A percentile compares a stretch with the other conserved stretches of the same genome.
phyloP scores from a whole-genome alignment of 2,888 invertebrate species.

The Elgonia sp. region DNA sequence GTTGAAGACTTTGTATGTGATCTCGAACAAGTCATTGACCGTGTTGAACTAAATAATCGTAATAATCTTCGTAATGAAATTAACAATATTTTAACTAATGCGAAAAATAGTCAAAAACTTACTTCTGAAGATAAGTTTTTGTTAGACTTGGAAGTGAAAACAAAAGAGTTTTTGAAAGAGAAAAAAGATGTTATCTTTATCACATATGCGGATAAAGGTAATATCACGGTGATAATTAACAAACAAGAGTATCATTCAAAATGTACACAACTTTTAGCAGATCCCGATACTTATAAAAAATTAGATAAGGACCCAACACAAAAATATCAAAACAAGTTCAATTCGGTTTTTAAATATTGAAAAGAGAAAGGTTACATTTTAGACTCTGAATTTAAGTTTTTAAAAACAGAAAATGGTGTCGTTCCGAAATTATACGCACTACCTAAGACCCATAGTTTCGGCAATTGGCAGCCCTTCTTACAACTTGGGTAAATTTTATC shows the following conservation, averaged over 20 bases:
- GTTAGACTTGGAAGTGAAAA: background rate
- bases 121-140: background rate
- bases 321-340: background rate
- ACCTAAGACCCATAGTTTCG: background rate
- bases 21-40: constrained; percentile 5
- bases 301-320: background rate
- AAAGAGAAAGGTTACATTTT: background rate
- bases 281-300: background rate
- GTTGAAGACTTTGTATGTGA: constrained; percentile 26
- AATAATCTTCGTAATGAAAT: constrained; percentile 3
- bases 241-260: background rate
- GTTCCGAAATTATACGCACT: too few relatives aligned
- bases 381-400: background rate
- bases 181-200: background rate
- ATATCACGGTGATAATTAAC: background rate
- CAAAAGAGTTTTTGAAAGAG: background rate
- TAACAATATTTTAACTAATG: background rate
- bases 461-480: background rate
- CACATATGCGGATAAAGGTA: constrained; percentile 17
- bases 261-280: background rate
- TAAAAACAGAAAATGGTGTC: background rate
- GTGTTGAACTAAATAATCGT: background rate
- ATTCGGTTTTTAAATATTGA: background rate
- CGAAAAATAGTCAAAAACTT: constrained; percentile 4
- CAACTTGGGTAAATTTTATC: too few relatives aligned